Evolutionary conservation across 53 echinoderm and acorn worm genomes (phyloP).

Genomic region (Echinarachnius parma): DNA sequence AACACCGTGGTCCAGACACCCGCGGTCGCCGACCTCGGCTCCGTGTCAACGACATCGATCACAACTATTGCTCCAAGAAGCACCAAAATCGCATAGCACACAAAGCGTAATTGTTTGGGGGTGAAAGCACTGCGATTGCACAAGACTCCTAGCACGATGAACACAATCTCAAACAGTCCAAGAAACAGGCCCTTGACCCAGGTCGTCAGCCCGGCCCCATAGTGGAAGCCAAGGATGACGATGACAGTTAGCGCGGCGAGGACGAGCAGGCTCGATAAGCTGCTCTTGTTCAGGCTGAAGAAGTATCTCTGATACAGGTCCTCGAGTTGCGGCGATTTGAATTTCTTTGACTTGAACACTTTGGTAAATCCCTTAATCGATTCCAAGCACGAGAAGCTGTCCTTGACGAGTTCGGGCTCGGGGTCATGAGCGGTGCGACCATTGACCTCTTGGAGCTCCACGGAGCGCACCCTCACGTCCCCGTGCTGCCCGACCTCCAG

Average conservation of each 20-base stretch:
- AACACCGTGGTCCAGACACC: conserved; percentile 96
- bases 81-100: conserved; percentile 75
- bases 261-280: conserved; percentile 64
- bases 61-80: conserved; percentile 55
- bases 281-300: conserved; percentile 96
- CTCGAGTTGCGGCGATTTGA: conserved; percentile 92
- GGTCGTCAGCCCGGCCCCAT: conserved; percentile 60
- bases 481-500: conserved; percentile 74
- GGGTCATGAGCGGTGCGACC: conserved; percentile 52
- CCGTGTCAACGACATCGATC: conserved; percentile 46
- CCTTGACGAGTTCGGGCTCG: conserved; percentile 29
- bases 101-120: conserved; percentile 73
- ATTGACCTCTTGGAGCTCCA: conserved; percentile 91
- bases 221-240: conserved; percentile 81
- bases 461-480: conserved; percentile 84
- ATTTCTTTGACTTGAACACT: conserved; percentile 95
- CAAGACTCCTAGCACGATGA: conserved; percentile 63
- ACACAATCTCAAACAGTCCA: conserved; percentile 71
- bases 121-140: conserved; percentile 89
- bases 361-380: conserved; percentile 86
- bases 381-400: conserved; percentile 84
- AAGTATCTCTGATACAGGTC: conserved; percentile 94
- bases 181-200: conserved; percentile 80
- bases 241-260: conserved; percentile 60
- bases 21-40: conserved; percentile 77